phyloP scores from a whole-genome alignment of 2,888 invertebrate genomes.

The Drosophila nr. fundita region DNA sequence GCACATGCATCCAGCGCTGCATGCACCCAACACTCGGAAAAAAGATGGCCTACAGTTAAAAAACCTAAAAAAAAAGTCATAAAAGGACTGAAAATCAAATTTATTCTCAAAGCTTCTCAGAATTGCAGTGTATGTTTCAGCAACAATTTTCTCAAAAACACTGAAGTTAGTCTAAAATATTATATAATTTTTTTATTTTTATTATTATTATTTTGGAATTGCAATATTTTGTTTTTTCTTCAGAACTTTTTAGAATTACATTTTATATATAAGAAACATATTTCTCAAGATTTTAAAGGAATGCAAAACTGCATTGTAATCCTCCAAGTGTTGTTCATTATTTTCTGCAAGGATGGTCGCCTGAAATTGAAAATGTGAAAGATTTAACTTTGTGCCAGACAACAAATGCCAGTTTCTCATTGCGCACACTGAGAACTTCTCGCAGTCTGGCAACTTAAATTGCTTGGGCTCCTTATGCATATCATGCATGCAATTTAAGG shows the following conservation, averaged over 20 bases:
- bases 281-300: neutral
- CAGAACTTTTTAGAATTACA: too few relatives aligned
- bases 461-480: constrained; percentile 50
- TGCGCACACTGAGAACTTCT: neutral
- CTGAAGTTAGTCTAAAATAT: neutral
- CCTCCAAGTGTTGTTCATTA: constrained; percentile 32
- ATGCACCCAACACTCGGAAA: constrained; percentile 1
- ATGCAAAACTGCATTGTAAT: constrained; percentile 26
- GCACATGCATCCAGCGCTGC: constrained; percentile 24
- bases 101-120: neutral
- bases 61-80: neutral
- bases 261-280: too few relatives aligned
- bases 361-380: constrained; percentile 16
- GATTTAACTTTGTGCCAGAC: constrained; percentile 35
- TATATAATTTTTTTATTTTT: too few relatives aligned
- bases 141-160: neutral
- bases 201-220: accelerated
- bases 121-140: neutral
- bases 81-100: neutral
- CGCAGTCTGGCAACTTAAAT: constrained; percentile 8
- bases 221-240: too few relatives aligned
- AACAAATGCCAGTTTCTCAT: neutral
- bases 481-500: constrained; percentile 70
- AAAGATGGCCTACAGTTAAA: neutral
- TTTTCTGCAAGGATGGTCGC: constrained; percentile 18